Evolutionary conservation across 2,797 vertebrate genomes (phyloP), one percentile per base, ranked within the genome.

Genomic region (Clarias laeviceps): DNA sequence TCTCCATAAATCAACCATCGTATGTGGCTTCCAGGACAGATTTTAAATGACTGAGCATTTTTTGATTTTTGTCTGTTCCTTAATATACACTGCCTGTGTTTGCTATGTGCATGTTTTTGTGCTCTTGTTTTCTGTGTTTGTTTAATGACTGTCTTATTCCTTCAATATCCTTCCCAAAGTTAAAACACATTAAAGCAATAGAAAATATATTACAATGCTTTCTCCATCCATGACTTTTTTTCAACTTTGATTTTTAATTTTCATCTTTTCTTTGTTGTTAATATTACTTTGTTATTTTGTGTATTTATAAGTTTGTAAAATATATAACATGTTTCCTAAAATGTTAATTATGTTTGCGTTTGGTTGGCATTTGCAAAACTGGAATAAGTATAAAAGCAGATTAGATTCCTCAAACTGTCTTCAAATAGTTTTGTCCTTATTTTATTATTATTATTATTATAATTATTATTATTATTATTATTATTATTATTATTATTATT

Each of bases 151-250:
- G 68, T 27, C 69, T 81, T 57, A 81, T 81, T 70, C 69, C 62
- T 66, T 69, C 22, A 27, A 45, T 37, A 3, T 59, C 45, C 78
- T 77, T 37, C 61, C 80, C 83, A 54, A 81, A 50, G 73, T 85
- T 85, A 88, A 82, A 79, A 82, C 85, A 22, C n/a, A 88, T 85
- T 83, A 68, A 78, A 85, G 45, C 22, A 82, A 72, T 27, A 24
- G 20, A 22, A 57, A 24, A 73, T 20, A 78, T 64, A 62, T 73
- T 73, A 54, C 5, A 50, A 24, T 15, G n/a, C 17, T n/a, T 59
- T 22, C 9, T 4, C 4, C 56, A 50, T 12, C 56, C 22, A 11
- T 56, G 9, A 56, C 6, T 29, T n/a, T n/a, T n/a, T n/a, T n/a
- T n/a, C n/a, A n/a, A n/a, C n/a, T n/a, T n/a, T 4, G 7, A 29